These are phyloP conservation scores for Strigops habroptila DNA, from an alignment of 2,113 vertebrate genomes.

Conservation along the genomic window DNA sequence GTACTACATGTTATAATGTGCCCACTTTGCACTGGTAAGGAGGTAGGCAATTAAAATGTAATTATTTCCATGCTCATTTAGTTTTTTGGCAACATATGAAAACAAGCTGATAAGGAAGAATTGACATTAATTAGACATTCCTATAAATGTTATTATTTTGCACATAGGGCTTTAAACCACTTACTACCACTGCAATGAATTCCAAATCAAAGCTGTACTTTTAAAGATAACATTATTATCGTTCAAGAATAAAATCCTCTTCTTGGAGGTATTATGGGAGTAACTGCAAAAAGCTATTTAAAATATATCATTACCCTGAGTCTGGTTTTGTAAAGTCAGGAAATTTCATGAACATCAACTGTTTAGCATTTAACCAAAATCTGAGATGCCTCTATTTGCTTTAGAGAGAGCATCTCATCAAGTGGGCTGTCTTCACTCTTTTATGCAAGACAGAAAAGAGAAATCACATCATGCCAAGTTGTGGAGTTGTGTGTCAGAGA, in stretches of 20 bases:
- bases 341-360: not conserved
- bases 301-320: not conserved
- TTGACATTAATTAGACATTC: not conserved
- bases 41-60: not conserved
- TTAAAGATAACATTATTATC: not conserved
- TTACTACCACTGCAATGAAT: not conserved
- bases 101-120: constrained; percentile 1
- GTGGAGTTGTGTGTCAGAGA: not conserved
- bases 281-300: not conserved
- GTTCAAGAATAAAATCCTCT: not conserved
- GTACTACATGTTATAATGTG: not conserved
- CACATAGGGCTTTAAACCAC: not conserved
- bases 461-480: not conserved
- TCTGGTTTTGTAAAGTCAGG: not conserved
- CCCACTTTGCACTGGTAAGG: not conserved
- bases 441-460: not conserved
- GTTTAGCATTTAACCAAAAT: not conserved
- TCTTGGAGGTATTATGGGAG: not conserved
- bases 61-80: not conserved
- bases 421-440: not conserved
- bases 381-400: not conserved
- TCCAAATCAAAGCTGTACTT: not conserved
- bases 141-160: constrained; percentile 6
- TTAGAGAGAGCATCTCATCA: not conserved
- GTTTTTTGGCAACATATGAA: not conserved